Evolutionary conservation across 2,797 vertebrate species (phyloP).

Genomic region (Sus cebifrons): DNA sequence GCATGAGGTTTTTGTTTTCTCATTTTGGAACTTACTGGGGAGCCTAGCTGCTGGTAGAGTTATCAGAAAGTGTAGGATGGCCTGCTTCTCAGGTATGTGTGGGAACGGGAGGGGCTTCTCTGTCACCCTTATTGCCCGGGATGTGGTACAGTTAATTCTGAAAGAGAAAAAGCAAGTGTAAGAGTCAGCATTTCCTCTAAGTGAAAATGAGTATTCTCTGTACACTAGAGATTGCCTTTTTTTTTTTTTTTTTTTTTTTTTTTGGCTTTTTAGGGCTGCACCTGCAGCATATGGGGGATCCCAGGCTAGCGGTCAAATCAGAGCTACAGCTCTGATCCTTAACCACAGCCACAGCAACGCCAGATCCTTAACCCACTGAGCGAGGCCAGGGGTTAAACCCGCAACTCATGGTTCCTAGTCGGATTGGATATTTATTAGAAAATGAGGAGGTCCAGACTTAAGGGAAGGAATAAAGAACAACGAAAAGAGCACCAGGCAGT

Average conservation of each 20-base stretch:
- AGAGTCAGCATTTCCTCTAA: not conserved
- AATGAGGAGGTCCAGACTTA: not conserved
- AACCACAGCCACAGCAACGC: too few species aligned
- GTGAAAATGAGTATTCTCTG: not conserved
- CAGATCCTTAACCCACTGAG: too few species aligned
- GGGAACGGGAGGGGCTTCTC: not conserved
- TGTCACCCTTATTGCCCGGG: not conserved
- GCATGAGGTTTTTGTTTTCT: not conserved
- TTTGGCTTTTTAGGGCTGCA: too few species aligned
- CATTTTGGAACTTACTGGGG: not conserved
- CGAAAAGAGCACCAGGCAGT: not conserved
- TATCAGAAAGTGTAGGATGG: not conserved
- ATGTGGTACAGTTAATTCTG: not conserved
- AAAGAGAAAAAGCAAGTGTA: not conserved
- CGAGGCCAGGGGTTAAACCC: too few species aligned
- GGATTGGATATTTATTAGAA: not conserved
- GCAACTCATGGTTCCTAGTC: too few species aligned
- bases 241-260: too few species aligned
- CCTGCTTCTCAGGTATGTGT: not conserved
- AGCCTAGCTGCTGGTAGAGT: not conserved
- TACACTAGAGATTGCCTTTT: not conserved
- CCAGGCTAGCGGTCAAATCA: too few species aligned
- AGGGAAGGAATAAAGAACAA: not conserved
- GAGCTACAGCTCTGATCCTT: too few species aligned
- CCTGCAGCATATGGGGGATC: too few species aligned